These are phyloP conservation scores for Drosophila rubida DNA, from an alignment of 2,888 invertebrate genomes.

Conservation along the genomic window DNA sequence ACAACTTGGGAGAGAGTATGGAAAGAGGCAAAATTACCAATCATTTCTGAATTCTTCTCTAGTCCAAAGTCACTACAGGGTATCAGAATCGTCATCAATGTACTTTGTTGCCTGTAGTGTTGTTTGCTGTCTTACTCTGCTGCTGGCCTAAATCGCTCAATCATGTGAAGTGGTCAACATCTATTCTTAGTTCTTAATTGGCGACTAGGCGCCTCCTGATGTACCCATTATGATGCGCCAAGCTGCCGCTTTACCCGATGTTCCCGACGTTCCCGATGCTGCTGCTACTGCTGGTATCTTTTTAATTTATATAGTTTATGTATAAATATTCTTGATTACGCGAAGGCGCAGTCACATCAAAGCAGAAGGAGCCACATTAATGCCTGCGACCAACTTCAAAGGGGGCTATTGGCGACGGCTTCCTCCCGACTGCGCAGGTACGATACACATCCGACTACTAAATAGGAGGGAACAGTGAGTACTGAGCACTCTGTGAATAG, in stretches of 20 bases:
- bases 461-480: slow-evolving; percentile 10
- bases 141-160: slow-evolving; percentile 75
- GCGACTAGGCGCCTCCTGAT: slow-evolving; percentile 69
- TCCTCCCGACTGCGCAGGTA: slow-evolving; percentile 39
- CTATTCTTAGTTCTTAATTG: slow-evolving; percentile 66
- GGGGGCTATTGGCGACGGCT: slow-evolving; percentile 33
- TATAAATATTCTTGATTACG: slow-evolving; percentile 1
- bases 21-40: background rate
- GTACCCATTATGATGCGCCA: slow-evolving; percentile 54
- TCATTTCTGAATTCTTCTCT: background rate
- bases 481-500: slow-evolving; percentile 17
- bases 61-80: background rate
- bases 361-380: slow-evolving; percentile 37
- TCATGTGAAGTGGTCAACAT: slow-evolving; percentile 76
- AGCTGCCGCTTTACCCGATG: slow-evolving; percentile 11
- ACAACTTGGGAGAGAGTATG: background rate
- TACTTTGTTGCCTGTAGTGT: slow-evolving; percentile 18
- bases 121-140: slow-evolving; percentile 29
- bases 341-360: slow-evolving; percentile 47
- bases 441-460: background rate
- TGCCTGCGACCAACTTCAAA: slow-evolving; percentile 51
- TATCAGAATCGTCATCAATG: background rate
- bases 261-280: no score
- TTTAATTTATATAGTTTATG: slow-evolving; percentile 26
- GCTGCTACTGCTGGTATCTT: slow-evolving; percentile 31